A percentile compares a stretch with the other conserved stretches of the same genome.
These are phyloP conservation scores for Erythrocercus mccallii DNA, from an alignment of 2,113 vertebrate genomes.

Conservation along the genomic window DNA sequence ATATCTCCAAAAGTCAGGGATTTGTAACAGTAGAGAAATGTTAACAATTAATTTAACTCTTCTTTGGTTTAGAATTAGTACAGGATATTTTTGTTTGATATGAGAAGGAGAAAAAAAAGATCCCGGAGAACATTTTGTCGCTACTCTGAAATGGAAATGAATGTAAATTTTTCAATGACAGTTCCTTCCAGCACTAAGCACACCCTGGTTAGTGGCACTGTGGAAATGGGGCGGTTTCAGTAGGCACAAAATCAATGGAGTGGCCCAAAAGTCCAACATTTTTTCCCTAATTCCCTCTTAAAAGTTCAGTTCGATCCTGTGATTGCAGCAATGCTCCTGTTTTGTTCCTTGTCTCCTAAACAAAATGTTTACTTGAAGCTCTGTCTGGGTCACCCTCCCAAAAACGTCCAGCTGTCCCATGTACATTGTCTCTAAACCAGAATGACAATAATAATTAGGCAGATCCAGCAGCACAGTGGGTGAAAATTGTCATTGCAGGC, in stretches of 20 bases:
- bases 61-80: neutral
- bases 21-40: neutral
- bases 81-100: neutral
- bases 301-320: neutral
- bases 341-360: neutral
- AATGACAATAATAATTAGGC: neutral
- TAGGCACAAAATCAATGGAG: neutral
- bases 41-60: neutral
- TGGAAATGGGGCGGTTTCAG: neutral
- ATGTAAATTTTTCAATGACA: neutral
- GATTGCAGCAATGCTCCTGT: neutral
- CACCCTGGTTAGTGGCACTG: neutral
- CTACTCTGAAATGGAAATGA: neutral
- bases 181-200: neutral
- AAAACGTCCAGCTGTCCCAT: neutral
- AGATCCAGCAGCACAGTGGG: neutral
- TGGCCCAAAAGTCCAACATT: neutral
- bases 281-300: neutral
- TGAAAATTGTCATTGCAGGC: no score
- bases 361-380: neutral
- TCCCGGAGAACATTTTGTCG: neutral
- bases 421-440: accelerated
- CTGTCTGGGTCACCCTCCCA: neutral
- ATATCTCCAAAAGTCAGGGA: neutral
- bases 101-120: neutral